Base-by-base conservation (phyloP, 2,888 invertebrate species). In the Andrena marginata region DNA sequence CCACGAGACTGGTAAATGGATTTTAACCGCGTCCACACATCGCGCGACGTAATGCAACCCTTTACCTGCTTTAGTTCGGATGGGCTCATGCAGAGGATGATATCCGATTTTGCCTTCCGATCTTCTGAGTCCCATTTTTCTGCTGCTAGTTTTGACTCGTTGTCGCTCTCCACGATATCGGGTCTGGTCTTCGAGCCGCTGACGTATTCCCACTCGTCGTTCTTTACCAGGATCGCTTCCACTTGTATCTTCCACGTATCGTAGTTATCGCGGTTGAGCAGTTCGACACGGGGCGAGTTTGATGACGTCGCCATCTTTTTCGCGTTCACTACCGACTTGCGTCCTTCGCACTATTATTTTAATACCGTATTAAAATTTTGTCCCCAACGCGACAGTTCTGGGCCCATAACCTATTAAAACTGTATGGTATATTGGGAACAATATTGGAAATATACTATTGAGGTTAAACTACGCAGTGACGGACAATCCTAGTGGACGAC, bases 1-100 rank as follows among this genome's bases (percentile, higher is more conserved):
- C 51, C 51, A 5, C 20, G 16, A 51, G 51, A 51, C 6, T 51
- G 51, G 67, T 92, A 93, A 23, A 92, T 92, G 2, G 63, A 42
- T 65, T 93, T 77, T 26, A 94, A 84, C 77, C 90, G 94, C 2
- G 82, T 20, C 94, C 94, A 94, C 26, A 94, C 85, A 16, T 91
- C 90, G 6, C 87, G 87, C 1, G 93, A 88, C 1, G 92, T 93
- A 2, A 56, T 60, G 56, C 87, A 87, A 31, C 80, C 78, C 49
- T 89, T 88, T 10, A 89, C 71, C 49, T 88, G 82, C 48, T 90
- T 90, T 0, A 90, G 63, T 69, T 89, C 87, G 6, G 76, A 64
- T 2, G 86, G 80, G n/a, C 48, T 72, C 8, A 87, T 89, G 0
- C 75, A 48, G 13, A 89, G 56, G 10, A 88, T 75, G 1, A 89